Percentiles rank a stretch among this genome's conserved stretches.
Conservation (phyloP, 2,888 invertebrate species). For the Spodoptera picta region DNA sequence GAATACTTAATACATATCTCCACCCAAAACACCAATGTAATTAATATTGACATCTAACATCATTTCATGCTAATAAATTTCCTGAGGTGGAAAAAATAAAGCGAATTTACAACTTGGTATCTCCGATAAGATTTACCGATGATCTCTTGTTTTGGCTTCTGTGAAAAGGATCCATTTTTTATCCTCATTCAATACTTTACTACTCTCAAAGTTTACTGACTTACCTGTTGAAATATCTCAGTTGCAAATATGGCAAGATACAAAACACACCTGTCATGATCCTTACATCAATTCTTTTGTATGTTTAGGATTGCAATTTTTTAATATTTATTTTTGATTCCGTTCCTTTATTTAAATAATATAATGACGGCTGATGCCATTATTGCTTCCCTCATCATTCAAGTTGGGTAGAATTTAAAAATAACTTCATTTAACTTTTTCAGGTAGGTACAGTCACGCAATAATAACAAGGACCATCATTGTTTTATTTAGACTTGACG, state of each 20-base stretch:
- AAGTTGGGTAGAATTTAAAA: conserved; percentile 16
- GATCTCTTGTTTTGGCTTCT: conserved; percentile 12
- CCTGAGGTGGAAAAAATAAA: conserved; percentile 4
- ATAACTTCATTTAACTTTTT: conserved; percentile 25
- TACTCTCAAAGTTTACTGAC: conserved; percentile 20
- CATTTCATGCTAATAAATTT: conserved; percentile 18
- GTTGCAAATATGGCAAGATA: conserved; percentile 7
- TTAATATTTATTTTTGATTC: not conserved
- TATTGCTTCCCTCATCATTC: conserved; percentile 26
- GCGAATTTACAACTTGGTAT: too few relatives aligned
- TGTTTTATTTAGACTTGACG: conserved; percentile 61
- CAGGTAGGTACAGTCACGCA: conserved; percentile 40
- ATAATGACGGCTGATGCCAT: conserved; percentile 1
- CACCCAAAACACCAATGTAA: too few relatives aligned
- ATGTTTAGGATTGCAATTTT: conserved; percentile 2
- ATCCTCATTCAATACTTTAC: conserved; percentile 8
- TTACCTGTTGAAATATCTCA: conserved; percentile 29
- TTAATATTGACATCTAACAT: too few relatives aligned
- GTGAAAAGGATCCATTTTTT: conserved; percentile 19
- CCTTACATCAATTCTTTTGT: conserved; percentile 8
- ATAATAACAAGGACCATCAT: conserved; percentile 55
- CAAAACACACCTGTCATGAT: conserved; percentile 14
- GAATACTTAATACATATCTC: too few relatives aligned
- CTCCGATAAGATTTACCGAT: conserved; percentile 12
- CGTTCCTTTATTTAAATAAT: not conserved